Evolutionary conservation across 2,797 vertebrate species (phyloP).

Genomic region (Macropodus opercularis): DNA sequence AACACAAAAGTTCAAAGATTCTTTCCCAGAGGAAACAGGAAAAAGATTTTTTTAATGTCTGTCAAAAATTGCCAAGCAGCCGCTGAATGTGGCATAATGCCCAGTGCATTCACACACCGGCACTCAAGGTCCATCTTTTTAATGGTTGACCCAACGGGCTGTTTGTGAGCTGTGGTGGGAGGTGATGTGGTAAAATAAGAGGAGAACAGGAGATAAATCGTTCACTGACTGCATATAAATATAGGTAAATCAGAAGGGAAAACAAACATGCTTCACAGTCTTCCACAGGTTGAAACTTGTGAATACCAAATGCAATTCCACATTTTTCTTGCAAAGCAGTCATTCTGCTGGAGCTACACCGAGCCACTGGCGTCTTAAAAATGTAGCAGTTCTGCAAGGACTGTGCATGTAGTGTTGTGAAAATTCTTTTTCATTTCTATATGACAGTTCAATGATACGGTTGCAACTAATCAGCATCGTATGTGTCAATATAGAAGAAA

Average conservation of each 20-base stretch:
- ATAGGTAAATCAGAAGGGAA: neutral
- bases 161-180: neutral
- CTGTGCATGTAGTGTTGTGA: too few species aligned
- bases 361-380: neutral
- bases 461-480: neutral
- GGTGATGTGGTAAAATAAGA: neutral
- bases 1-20: slow-evolving; percentile 4
- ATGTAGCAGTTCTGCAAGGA: neutral
- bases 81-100: neutral
- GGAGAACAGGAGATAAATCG: neutral
- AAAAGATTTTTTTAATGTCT: neutral
- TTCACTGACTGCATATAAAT: neutral
- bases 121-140: neutral
- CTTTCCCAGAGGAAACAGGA: neutral
- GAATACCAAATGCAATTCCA: neutral
- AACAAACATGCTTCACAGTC: neutral
- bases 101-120: neutral
- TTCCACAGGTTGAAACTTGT: neutral
- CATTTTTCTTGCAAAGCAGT: neutral
- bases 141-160: neutral
- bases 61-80: neutral
- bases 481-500: slow-evolving; percentile 15
- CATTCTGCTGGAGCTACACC: neutral
- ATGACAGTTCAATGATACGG: too few species aligned
- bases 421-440: slow-evolving; percentile 6